A percentile compares a stretch with the other conserved stretches of the same genome.
Evolutionary conservation across 2,888 invertebrate species (phyloP).

Genomic region (Hemicrepidius hirtus): DNA sequence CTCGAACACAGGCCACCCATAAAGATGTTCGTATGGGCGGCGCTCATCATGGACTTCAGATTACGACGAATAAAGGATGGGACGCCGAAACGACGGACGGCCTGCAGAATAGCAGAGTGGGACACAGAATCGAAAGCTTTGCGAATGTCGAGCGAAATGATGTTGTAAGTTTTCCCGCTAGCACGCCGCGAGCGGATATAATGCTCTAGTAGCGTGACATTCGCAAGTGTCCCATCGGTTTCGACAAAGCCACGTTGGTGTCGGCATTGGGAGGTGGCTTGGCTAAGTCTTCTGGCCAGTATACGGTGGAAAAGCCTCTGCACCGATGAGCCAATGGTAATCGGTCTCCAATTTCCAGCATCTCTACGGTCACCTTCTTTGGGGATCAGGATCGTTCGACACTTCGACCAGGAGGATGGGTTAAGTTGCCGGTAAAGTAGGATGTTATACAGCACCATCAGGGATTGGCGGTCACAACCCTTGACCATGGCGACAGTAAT

Average conservation of each 20-base stretch:
- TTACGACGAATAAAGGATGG: conserved; percentile 62
- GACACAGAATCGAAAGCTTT: conserved; percentile 68
- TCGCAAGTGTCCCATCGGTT: conserved; percentile 67
- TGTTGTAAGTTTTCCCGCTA: conserved; percentile 60
- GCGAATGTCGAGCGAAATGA: conserved; percentile 68
- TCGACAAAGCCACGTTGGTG: conserved; percentile 63
- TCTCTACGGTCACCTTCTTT: conserved; percentile 54
- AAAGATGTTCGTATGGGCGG: conserved; percentile 57
- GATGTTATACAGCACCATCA: conserved; percentile 44
- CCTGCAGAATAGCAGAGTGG: conserved; percentile 55
- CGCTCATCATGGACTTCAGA: conserved; percentile 57
- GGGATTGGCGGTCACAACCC: neutral
- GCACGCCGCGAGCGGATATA: conserved; percentile 60
- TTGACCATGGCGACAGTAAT: conserved; percentile 34
- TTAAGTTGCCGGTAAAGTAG: conserved; percentile 20
- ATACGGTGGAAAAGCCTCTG: conserved; percentile 59
- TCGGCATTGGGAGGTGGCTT: conserved; percentile 35
- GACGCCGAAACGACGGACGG: conserved; percentile 62
- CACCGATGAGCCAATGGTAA: conserved; percentile 59
- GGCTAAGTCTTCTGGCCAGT: conserved; percentile 49
- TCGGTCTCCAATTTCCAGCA: conserved; percentile 60
- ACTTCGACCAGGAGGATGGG: neutral
- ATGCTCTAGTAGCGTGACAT: conserved; percentile 61
- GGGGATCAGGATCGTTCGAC: conserved; percentile 50
- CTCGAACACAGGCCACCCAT: conserved; percentile 38